Base-by-base conservation (phyloP, 2,797 vertebrate genomes). In the Artibeus lituratus region DNA sequence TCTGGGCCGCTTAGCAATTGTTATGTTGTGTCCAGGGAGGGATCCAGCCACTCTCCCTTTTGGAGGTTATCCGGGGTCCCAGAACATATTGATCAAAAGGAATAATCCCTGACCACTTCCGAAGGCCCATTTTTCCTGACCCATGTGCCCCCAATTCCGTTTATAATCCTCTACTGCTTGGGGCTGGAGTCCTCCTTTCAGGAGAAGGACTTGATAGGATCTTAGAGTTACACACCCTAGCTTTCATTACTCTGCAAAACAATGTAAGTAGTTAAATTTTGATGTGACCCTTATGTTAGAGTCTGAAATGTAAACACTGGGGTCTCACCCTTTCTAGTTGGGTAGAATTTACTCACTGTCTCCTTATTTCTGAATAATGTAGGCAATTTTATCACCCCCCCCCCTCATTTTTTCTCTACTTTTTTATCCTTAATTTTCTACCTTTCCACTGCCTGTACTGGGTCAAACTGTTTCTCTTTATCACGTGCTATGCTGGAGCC, bases 221-320 rank as follows among this genome's bases (percentile, higher is more conserved):
- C 57, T 11, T 80, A 12, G 18, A 55, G 24, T 44, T 37, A 8
- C 4, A 12, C 70, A 47, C 2, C 57, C 2, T 21, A 7, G 10
- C 26, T 49, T 77, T 24, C 78, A 8, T 65, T 18, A 42, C 70
- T 77, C 37, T 80, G 72, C 70, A 15, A 90, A 97, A 89, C 96
- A 94, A 95, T 91, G 78, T 91, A 95, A 96, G 91, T 80, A 95
- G 97, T 97, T 97, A 96, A 97, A 84, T 96, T 97, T 95, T 96
- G 98, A 96, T 82, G 44, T 94, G 97, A 93, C n/a, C 37, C 32
- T 65, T 90, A 83, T 96, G 94, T 97, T 97, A 95, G 96, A 90
- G 3, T 77, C 94, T 86, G 49, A 49, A 87, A 55, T 51, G 88
- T 81, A 74, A 76, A 90, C 94, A 29, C 44, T 19, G 18, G 84